Evolutionary conservation across 2,797 vertebrate genomes (phyloP).

Genomic region (Pangasius djambal): DNA sequence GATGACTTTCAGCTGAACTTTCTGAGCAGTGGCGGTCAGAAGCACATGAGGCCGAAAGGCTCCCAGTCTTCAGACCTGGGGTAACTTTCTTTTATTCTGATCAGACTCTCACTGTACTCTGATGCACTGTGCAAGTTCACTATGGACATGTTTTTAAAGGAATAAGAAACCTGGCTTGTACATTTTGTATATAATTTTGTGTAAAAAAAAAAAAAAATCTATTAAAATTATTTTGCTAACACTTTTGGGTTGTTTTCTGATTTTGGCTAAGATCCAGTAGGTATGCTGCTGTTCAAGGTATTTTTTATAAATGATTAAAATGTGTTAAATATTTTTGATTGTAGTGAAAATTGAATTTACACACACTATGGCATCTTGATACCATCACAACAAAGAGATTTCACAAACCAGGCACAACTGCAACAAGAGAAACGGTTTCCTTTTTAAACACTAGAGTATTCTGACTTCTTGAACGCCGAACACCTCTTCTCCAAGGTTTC

Average conservation of each 20-base stretch:
- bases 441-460: too few relatives aligned
- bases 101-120: background rate
- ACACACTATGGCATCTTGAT: background rate
- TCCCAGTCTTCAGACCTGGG: conserved; percentile 40
- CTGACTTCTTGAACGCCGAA: too few relatives aligned
- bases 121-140: background rate
- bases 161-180: too few relatives aligned
- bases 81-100: background rate
- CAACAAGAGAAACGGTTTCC: background rate
- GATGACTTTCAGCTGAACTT: conserved; percentile 42
- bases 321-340: too few relatives aligned
- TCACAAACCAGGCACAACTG: background rate
- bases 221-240: conserved; percentile 19
- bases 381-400: background rate
- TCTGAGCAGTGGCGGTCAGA: conserved; percentile 7
- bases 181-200: background rate
- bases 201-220: background rate
- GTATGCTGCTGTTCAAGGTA: background rate
- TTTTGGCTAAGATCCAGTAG: background rate
- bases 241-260: background rate
- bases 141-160: background rate
- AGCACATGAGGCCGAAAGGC: conserved; percentile 26
- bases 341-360: background rate
- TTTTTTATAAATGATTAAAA: background rate
- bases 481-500: too few relatives aligned